These are phyloP conservation scores for Gallinago stenura DNA, from an alignment of 2,797 vertebrate species.

Conservation along the genomic window DNA sequence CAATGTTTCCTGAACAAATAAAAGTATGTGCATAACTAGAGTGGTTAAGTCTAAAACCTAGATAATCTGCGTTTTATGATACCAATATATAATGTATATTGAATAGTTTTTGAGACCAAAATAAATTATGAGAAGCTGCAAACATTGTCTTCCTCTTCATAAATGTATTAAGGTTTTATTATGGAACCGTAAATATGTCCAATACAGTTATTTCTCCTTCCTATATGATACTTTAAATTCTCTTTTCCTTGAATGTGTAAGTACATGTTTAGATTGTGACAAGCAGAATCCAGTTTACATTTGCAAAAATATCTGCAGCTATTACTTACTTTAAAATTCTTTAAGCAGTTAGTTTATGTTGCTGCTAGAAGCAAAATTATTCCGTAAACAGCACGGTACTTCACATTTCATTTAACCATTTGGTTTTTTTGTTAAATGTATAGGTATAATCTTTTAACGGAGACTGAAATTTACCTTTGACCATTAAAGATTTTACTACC, in stretches of 20 bases:
- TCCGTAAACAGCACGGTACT: background rate
- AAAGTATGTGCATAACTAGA: background rate
- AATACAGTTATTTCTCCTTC: background rate
- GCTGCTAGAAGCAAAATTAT: background rate
- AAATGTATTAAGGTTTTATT: constrained; percentile 30
- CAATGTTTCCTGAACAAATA: background rate
- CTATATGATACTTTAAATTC: background rate
- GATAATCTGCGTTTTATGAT: constrained; percentile 26
- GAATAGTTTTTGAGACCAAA: constrained; percentile 2
- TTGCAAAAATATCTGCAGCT: background rate
- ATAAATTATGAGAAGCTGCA: background rate
- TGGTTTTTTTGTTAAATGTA: background rate
- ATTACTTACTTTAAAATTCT: background rate
- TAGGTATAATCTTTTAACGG: background rate
- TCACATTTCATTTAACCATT: background rate
- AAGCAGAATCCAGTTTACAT: background rate
- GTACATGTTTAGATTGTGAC: background rate
- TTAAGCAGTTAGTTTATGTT: background rate
- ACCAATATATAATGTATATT: background rate
- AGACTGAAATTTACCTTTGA: background rate
- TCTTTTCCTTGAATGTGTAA: background rate
- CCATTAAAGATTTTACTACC: background rate
- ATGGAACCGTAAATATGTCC: background rate
- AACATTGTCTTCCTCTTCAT: background rate
- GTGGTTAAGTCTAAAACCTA: constrained; percentile 24